Evolutionary conservation across 2,113 vertebrate genomes (phyloP), one percentile per base, ranked within the genome.

Genomic region (Barbus barbus): DNA sequence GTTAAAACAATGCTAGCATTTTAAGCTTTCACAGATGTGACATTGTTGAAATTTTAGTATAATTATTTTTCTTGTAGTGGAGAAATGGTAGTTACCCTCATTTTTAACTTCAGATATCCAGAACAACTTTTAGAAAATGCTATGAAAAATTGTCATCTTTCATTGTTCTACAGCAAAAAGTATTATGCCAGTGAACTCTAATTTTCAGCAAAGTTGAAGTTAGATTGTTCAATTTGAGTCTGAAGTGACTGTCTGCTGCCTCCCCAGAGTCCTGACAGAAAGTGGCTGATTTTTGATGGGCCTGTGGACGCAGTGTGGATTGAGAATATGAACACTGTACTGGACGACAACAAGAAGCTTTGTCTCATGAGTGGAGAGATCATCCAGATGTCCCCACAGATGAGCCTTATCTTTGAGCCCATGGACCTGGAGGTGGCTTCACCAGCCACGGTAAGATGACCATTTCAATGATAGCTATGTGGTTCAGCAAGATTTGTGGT

Each of bases 371-470:
- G 96, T 3, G 97, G 96, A 11, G 96, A 36, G 91, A 97, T 98
- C 85, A 97, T 98, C 84, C 95, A 95, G 73, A 97, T 98, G 97
- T 96, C 97, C 48, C 92, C 93, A 0, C 94, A 97, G 86, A 98
- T 97, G 96, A 98, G 95, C 84, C 96, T 98, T 63, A 96, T 98
- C 90, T 98, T 98, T 88, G 96, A 98, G 86, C 97, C 96, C 18
- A 96, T 97, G 96, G 97, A 98, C 92, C 92, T 98, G 89, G 96
- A 97, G 93, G 96, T 96, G 83, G 97, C 97, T 38, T 97, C 97
- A 16, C 97, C 96, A 51, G 97, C 97, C 61, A 98, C 96, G n/a
- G 96, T 97, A 88, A 95, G 95, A 20, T 78, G n/a, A 18, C 16
- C 48, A 36, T 56, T 56, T 22, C 51, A 56, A 22, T 22, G 22